Base-by-base conservation (phyloP, 2,888 invertebrate genomes). In the Nemapogon koenigi region DNA sequence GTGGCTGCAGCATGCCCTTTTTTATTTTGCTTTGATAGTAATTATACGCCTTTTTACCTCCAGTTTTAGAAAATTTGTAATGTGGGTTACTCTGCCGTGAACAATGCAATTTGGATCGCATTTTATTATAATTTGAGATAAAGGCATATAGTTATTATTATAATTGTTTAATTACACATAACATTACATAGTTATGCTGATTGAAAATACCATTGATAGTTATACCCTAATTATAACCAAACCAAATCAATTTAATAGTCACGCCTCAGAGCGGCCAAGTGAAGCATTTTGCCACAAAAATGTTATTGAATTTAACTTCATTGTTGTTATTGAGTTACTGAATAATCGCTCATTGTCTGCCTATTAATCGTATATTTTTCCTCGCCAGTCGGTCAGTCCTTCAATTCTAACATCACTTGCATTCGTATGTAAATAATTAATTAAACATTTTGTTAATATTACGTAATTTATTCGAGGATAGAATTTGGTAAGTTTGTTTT, bases 1-100 rank as follows among this genome's bases (percentile, higher is more conserved):
- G 78, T 57, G 64, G 76, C 78, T 73, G 62, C 53, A 60, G 76
- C 75, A 75, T 76, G 78, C 70, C 70, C 60, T 57, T 67, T 73
- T 63, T 58, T 57, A 75, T 65, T 73, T 32, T 27, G 19, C 15
- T 39, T 33, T 33, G 6, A n/a, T n/a, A n/a, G n/a, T n/a, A n/a
- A n/a, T n/a, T n/a, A n/a, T n/a, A n/a, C n/a, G n/a, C n/a, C n/a
- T n/a, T n/a, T n/a, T n/a, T n/a, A n/a, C n/a, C n/a, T n/a, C n/a
- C n/a, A n/a, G n/a, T n/a, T n/a, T n/a, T n/a, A n/a, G n/a, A n/a
- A n/a, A n/a, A n/a, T n/a, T n/a, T n/a, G n/a, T n/a, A n/a, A n/a
- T n/a, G n/a, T n/a, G n/a, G n/a, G n/a, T n/a, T n/a, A n/a, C n/a
- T n/a, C n/a, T n/a, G n/a, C n/a, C n/a, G n/a, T n/a, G n/a, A n/a